Evolutionary conservation across 2,797 vertebrate species (phyloP).

Genomic region (Gorsachius magnificus): DNA sequence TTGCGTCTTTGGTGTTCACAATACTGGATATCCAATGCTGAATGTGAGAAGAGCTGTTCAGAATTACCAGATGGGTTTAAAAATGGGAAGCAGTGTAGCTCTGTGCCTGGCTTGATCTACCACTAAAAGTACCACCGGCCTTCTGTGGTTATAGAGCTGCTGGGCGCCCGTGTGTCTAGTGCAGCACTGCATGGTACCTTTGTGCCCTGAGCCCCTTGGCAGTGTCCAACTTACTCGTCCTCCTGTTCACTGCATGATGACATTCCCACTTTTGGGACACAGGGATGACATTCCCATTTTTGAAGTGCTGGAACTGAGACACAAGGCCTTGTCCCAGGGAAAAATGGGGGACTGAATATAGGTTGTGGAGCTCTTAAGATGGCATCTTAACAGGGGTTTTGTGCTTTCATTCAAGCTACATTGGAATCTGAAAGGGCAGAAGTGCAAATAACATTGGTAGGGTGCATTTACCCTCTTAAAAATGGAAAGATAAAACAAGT

Average conservation of each 20-base stretch:
- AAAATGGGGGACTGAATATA: background rate
- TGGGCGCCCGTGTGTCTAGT: background rate
- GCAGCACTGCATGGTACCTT: background rate
- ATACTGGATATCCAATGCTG: background rate
- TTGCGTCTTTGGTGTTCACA: background rate
- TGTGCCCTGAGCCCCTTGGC: background rate
- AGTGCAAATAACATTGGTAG: background rate
- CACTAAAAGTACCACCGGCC: background rate
- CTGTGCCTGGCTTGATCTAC: background rate
- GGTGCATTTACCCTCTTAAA: background rate
- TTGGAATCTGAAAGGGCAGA: background rate
- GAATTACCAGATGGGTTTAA: background rate
- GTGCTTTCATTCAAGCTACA: background rate
- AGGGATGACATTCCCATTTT: background rate
- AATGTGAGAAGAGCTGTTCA: background rate
- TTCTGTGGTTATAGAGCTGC: background rate
- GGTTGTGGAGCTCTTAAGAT: background rate
- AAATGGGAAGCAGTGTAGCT: background rate
- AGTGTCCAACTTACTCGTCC: too few species aligned
- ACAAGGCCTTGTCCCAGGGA: background rate
- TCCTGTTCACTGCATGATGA: fast-evolving
- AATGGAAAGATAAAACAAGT: background rate
- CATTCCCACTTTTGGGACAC: background rate
- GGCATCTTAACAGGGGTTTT: background rate
- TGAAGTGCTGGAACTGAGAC: background rate